Percentiles rank a stretch among this genome's conserved stretches.
These are phyloP conservation scores for Dorcus hopei DNA, from an alignment of 2,888 invertebrate species.

Conservation along the genomic window DNA sequence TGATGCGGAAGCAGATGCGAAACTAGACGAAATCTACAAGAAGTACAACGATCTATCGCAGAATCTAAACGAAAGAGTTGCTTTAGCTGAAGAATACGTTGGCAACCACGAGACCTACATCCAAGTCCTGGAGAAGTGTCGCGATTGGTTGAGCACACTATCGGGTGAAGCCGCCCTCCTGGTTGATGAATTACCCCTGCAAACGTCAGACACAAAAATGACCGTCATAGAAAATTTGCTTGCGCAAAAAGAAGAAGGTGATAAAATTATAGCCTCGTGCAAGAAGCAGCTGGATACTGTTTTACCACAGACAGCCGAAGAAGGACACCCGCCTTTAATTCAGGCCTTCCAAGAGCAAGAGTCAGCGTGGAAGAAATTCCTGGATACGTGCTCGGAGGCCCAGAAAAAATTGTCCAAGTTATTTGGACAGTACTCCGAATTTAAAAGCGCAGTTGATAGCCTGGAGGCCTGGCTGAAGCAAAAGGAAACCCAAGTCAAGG, in stretches of 20 bases:
- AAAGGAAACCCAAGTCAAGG: constrained; percentile 81
- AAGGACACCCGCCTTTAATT: constrained; percentile 71
- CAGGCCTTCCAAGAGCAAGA: constrained; percentile 73
- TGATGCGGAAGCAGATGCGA: constrained; percentile 75
- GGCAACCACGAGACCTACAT: constrained; percentile 79
- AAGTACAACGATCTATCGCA: constrained; percentile 68
- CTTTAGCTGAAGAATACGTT: constrained; percentile 68
- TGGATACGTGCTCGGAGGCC: constrained; percentile 67
- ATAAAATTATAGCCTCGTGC: constrained; percentile 66
- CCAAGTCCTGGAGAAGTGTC: constrained; percentile 76
- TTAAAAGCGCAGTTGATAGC: constrained; percentile 72
- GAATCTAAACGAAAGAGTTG: constrained; percentile 65
- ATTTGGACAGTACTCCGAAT: constrained; percentile 77
- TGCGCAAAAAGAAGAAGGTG: constrained; percentile 70
- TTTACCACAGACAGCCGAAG: constrained; percentile 71
- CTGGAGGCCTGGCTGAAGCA: constrained; percentile 82
- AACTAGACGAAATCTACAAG: constrained; percentile 69
- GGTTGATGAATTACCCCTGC: constrained; percentile 74
- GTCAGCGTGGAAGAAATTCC: constrained; percentile 71
- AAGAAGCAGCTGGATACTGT: constrained; percentile 70
- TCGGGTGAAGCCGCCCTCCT: constrained; percentile 75
- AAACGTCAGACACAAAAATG: constrained; percentile 74
- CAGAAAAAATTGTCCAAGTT: constrained; percentile 71
- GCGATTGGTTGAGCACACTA: constrained; percentile 78
- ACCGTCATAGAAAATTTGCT: constrained; percentile 72